A percentile compares a stretch with the other conserved stretches of the same genome.
phyloP scores from a whole-genome alignment of 2,113 vertebrate genomes.

The Cyprinus carpio region DNA sequence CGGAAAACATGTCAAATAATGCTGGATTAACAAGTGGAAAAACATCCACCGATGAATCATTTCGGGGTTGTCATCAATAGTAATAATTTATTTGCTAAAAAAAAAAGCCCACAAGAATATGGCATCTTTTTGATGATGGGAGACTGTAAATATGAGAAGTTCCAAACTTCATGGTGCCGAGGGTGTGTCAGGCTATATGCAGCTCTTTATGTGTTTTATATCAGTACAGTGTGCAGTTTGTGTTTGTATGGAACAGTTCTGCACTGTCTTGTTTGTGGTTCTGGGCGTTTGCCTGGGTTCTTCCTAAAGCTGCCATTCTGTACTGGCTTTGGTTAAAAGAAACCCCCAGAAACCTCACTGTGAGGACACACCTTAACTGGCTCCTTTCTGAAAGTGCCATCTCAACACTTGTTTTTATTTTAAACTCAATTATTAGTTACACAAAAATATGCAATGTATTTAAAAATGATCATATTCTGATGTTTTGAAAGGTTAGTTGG shows the following conservation, averaged over 20 bases:
- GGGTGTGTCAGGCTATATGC: constrained; percentile 70
- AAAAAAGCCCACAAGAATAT: not conserved
- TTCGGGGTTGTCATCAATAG: not conserved
- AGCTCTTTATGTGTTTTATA: constrained; percentile 71
- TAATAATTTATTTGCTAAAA: not conserved
- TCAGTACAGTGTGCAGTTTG: constrained; percentile 62
- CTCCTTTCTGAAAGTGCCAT: constrained; percentile 51
- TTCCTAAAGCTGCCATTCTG: constrained; percentile 71
- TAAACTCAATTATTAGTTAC: not conserved
- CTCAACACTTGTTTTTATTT: constrained; percentile 4
- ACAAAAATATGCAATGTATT: not conserved
- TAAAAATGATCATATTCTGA: not conserved
- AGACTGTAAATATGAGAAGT: constrained; percentile 56
- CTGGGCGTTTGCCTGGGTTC: constrained; percentile 69
- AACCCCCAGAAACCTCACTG: constrained; percentile 68
- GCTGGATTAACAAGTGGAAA: not conserved
- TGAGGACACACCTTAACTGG: constrained; percentile 73
- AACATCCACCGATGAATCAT: not conserved
- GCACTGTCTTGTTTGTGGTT: constrained; percentile 72
- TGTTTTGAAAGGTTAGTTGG: not conserved
- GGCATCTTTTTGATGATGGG: constrained; percentile 8
- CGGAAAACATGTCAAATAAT: not conserved
- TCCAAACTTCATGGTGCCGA: constrained; percentile 62
- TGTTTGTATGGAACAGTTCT: constrained; percentile 63
- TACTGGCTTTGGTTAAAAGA: constrained; percentile 67